Evolutionary conservation across 2,797 vertebrate species (phyloP).

Genomic region (Diplodus sargus): DNA sequence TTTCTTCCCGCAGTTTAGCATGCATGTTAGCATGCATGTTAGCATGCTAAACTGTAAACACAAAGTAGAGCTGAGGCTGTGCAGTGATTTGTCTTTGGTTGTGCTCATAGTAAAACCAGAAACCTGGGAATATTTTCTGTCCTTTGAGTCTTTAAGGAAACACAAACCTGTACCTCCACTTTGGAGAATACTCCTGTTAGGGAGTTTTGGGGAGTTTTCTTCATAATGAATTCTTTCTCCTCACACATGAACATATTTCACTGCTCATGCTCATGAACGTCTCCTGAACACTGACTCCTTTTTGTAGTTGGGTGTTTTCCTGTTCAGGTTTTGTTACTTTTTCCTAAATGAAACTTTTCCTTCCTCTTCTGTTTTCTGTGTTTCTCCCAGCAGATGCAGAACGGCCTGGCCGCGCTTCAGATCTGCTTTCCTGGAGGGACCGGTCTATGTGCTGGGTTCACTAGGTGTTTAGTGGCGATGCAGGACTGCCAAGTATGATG

Average conservation of each 20-base stretch:
- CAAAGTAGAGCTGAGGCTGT: background rate
- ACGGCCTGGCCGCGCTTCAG: conserved; percentile 56
- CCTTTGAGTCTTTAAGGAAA: background rate
- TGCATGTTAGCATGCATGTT: background rate
- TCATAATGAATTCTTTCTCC: background rate
- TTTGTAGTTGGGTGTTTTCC: background rate
- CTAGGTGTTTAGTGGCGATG: conserved; percentile 81
- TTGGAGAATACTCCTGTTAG: background rate
- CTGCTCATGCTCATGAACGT: background rate
- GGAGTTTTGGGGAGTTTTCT: conserved; percentile 6
- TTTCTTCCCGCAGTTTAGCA: no score
- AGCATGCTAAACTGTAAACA: conserved; percentile 1
- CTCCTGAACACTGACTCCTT: background rate
- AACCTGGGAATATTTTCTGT: background rate
- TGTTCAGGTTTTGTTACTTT: background rate
- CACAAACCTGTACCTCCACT: background rate
- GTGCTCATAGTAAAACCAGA: background rate
- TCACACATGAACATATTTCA: background rate
- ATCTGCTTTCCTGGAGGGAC: conserved; percentile 65
- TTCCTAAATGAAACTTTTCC: conserved; percentile 11
- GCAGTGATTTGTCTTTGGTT: no score
- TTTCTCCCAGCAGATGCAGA: conserved; percentile 56
- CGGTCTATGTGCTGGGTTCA: conserved; percentile 75
- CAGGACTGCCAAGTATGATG: conserved; percentile 84
- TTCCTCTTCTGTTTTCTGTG: conserved; percentile 13